Conservation (phyloP, 2,888 invertebrate species). For the Thumatha senex region DNA sequence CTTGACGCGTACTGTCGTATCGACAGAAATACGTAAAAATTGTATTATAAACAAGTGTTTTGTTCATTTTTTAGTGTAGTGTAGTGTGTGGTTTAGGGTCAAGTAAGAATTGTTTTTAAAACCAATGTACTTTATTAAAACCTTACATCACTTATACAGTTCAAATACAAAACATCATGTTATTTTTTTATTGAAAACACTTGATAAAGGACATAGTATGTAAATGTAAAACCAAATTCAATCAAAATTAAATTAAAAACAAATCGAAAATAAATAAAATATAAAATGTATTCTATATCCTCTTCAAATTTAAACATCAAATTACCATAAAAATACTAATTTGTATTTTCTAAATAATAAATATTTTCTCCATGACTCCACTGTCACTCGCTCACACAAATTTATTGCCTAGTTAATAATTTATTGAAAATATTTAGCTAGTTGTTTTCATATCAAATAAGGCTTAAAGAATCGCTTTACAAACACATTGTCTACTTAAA, state of each 20-base stretch:
- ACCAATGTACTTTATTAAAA: neutral
- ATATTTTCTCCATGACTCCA: neutral
- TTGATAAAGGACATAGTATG: too few species aligned
- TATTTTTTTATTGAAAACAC: too few species aligned
- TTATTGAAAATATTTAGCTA: conserved; percentile 9
- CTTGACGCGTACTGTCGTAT: conserved; percentile 31
- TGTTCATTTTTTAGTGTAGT: conserved; percentile 16
- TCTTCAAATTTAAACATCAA: too few species aligned
- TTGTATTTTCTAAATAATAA: neutral
- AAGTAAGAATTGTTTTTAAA: neutral
- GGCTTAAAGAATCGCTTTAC: neutral
- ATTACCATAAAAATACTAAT: too few species aligned
- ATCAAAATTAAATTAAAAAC: too few species aligned
- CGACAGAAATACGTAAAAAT: conserved; percentile 24
- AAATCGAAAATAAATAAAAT: too few species aligned
- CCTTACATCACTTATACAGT: neutral
- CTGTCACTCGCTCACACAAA: neutral
- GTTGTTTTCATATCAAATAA: conserved; percentile 15
- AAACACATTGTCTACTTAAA: too few species aligned
- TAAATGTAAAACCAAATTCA: too few species aligned
- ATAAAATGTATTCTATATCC: too few species aligned
- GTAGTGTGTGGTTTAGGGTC: conserved; percentile 7
- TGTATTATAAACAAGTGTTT: conserved; percentile 26
- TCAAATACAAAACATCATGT: too few species aligned
- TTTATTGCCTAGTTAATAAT: conserved; percentile 4